A percentile compares a stretch with the other conserved stretches of the same genome.
These are phyloP conservation scores for Ptiloglossa arizonensis DNA, from an alignment of 1,140 invertebrate genomes.

Conservation along the genomic window DNA sequence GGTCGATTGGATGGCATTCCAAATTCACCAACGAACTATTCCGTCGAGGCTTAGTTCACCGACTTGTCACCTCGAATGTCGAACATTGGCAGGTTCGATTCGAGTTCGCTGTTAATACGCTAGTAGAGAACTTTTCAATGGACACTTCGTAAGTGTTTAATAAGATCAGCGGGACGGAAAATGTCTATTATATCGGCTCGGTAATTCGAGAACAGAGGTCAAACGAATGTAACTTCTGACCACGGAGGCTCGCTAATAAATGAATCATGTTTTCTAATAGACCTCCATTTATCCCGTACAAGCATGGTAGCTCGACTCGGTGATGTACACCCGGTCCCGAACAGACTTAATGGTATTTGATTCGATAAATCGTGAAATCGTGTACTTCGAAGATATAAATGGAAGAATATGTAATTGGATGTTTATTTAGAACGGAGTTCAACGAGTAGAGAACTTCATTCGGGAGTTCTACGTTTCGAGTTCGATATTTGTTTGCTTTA, in stretches of 20 bases:
- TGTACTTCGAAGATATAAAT: too few species aligned
- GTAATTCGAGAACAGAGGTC: background rate
- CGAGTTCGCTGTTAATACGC: background rate
- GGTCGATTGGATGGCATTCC: conserved; percentile 7
- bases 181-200: background rate
- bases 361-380: too few species aligned
- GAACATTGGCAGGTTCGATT: background rate
- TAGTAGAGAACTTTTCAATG: background rate
- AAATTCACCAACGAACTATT: conserved; percentile 5
- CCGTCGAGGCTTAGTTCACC: background rate
- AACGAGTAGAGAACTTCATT: too few species aligned
- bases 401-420: too few species aligned
- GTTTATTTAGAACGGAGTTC: too few species aligned
- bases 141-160: background rate
- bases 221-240: background rate
- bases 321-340: too few species aligned
- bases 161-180: background rate
- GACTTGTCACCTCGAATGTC: background rate
- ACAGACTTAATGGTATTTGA: too few species aligned
- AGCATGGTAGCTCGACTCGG: background rate
- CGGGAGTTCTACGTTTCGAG: too few species aligned
- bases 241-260: background rate
- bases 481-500: too few species aligned
- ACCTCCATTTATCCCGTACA: background rate
- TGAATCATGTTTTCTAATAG: conserved; percentile 8